Evolutionary conservation across 2,888 invertebrate species (phyloP), one percentile per base, ranked within the genome.

Genomic region (Caenorhabditis imperialis): DNA sequence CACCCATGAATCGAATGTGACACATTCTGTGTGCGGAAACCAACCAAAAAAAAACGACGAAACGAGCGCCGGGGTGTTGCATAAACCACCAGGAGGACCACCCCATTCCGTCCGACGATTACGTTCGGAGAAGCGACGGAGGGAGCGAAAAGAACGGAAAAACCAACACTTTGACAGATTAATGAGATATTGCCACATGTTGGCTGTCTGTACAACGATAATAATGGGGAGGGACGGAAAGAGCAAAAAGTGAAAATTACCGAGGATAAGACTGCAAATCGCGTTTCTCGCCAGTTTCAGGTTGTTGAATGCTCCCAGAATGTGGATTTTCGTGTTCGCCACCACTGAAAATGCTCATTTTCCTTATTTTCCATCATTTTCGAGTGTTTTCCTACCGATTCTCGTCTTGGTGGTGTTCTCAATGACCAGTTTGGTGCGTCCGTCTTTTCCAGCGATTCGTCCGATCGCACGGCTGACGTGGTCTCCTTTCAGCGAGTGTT

Each of bases 321-420:
- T 93, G 88, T 99, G 97, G 78, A 99, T 93, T 91, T 95, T 96
- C 22, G 93, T 93, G 88, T 98, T 97, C 20, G 98, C 98, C 75
- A 99, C 90, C 23, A 99, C 95, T 88, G 73, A 51, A 77, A 75
- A 8, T n/a, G 5, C 25, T 16, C 12, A 30, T 10, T 20, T 18
- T 10, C 10, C 16, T 5, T 18, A 14, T 27, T 42, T 25, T 37
- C 37, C 16, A 6, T 27, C 37, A 37, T 18, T 25, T 48, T 18
- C 20, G n/a, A n/a, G 25, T 4, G 30, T 12, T 50, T 30, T 8
- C 54, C 12, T 25, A 78, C 77, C 81, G 22, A 99, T 96, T 88
- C 99, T 92, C 0, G 98, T 98, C 90, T 96, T 97, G 0, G 98
- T 99, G 0, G 94, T 95, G 89, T 99, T 99, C 90, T 99, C 99